A percentile compares a stretch with the other conserved stretches of the same genome.
Evolutionary conservation across 2,113 vertebrate species (phyloP).

Genomic region (Gasterosteus nipponicus): DNA sequence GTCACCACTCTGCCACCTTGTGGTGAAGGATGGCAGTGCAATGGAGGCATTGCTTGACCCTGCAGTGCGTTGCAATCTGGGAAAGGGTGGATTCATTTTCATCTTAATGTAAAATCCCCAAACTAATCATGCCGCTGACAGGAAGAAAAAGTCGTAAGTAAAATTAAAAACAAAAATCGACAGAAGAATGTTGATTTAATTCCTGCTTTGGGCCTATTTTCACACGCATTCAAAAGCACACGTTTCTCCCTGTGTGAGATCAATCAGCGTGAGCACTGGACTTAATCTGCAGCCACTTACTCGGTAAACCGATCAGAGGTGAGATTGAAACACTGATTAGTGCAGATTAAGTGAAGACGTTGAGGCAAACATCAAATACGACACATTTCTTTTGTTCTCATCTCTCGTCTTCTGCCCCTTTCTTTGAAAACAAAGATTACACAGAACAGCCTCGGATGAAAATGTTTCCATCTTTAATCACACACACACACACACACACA

Average conservation of each 20-base stretch:
- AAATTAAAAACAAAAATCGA: background rate
- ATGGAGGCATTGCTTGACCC: background rate
- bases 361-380: background rate
- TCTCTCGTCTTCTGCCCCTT: background rate
- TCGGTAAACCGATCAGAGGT: slow-evolving; percentile 29
- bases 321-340: background rate
- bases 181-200: background rate
- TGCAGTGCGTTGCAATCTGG: background rate
- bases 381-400: background rate
- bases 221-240: slow-evolving; percentile 6
- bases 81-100: background rate
- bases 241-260: slow-evolving; percentile 1
- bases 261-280: slow-evolving; percentile 21
- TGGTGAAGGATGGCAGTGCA: slow-evolving; percentile 45
- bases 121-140: fast-evolving
- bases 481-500: slow-evolving; percentile 29
- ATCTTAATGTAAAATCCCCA: background rate
- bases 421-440: background rate
- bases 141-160: background rate
- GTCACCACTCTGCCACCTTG: slow-evolving; percentile 49
- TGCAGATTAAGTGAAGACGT: slow-evolving; percentile 2
- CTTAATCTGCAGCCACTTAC: slow-evolving; percentile 12
- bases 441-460: background rate
- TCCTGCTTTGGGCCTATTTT: slow-evolving; percentile 8
- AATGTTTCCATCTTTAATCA: slow-evolving; percentile 30